Conservation (phyloP, 2,888 invertebrate genomes). For the Nephrotoma guestfalica region DNA sequence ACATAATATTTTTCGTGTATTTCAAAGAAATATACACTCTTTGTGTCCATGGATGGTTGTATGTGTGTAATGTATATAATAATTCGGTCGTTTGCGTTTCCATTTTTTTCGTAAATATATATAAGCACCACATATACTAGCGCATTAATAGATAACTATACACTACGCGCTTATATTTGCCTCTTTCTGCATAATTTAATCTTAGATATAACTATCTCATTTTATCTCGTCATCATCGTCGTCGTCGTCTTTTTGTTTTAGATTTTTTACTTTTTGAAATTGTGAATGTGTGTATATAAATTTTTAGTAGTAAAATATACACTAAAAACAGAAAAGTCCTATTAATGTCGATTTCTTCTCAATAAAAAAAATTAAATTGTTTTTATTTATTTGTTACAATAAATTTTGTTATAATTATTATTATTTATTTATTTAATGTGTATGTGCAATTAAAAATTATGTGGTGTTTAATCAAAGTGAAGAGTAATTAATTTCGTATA, state of each 20-base stretch:
- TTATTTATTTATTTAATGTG: not conserved
- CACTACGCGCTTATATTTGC: not conserved
- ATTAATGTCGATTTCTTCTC: constrained; percentile 6
- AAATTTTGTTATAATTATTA: not conserved
- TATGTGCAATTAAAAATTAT: not conserved
- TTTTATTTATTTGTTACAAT: not conserved
- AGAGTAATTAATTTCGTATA: not conserved
- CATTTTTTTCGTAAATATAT: not conserved
- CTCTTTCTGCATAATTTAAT: not conserved
- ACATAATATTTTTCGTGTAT: not conserved
- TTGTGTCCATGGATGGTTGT: not conserved
- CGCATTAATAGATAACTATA: not conserved
- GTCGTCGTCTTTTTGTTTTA: not conserved
- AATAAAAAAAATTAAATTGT: not conserved
- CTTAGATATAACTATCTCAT: not conserved
- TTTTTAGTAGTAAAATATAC: not conserved
- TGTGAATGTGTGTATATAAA: not conserved
- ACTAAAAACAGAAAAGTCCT: constrained; percentile 1
- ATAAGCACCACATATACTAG: not conserved
- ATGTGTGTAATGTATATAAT: not conserved
- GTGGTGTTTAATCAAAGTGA: not conserved
- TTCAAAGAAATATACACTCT: not conserved
- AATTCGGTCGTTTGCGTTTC: not conserved
- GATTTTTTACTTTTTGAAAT: not conserved
- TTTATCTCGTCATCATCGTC: not conserved